phyloP scores from a whole-genome alignment of 2,888 invertebrate genomes.

The Rhagophthalmus giganteus region DNA sequence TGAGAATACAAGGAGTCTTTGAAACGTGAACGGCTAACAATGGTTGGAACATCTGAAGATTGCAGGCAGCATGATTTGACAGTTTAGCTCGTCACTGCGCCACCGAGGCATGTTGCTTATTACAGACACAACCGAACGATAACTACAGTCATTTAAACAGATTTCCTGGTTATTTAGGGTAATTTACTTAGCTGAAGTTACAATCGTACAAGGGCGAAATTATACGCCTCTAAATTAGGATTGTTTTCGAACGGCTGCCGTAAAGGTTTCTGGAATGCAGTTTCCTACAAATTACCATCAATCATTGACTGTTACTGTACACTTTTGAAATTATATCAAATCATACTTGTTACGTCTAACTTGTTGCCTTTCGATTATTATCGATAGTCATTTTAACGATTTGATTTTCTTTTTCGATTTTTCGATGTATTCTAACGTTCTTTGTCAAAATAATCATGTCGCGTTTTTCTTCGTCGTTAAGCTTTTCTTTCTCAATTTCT shows the following conservation, averaged over 20 bases:
- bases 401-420: no score
- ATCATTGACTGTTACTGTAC: no score
- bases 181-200: slow-evolving; percentile 25
- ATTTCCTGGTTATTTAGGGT: slow-evolving; percentile 34
- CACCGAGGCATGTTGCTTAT: slow-evolving; percentile 37
- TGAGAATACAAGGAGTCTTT: slow-evolving; percentile 48
- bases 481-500: no score
- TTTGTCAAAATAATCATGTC: no score
- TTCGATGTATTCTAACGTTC: no score
- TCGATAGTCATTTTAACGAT: no score
- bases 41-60: slow-evolving; percentile 46
- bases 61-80: slow-evolving; percentile 46
- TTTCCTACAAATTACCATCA: background rate
- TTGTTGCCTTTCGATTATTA: no score
- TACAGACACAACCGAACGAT: slow-evolving; percentile 29
- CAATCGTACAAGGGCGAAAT: slow-evolving; percentile 14
- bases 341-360: no score
- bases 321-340: no score
- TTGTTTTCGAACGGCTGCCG: background rate
- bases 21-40: slow-evolving; percentile 47
- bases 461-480: no score
- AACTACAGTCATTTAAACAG: slow-evolving; percentile 34
- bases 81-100: slow-evolving; percentile 38
- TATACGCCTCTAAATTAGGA: slow-evolving; percentile 18
- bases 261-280: background rate